Base-by-base conservation (phyloP, 2,113 vertebrate genomes). In the Pygoscelis antarcticus region DNA sequence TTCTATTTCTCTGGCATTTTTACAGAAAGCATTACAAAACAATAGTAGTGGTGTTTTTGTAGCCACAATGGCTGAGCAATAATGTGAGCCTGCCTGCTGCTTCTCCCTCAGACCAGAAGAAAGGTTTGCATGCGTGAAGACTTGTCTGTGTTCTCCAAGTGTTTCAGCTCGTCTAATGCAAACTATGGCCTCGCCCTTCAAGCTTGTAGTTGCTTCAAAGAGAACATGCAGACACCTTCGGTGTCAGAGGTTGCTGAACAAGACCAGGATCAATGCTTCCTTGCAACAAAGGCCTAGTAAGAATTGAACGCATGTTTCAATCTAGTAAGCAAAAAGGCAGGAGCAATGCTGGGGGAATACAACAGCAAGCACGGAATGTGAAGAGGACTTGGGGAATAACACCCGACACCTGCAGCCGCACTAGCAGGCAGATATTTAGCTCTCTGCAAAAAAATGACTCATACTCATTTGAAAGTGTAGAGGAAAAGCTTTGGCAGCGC, bases 401-500 rank as follows among this genome's bases (percentile, higher is more conserved):
- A 83, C 18, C 40, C 11, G 20, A 65, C 88, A 91, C 70, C 83
- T 96, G 86, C 83, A 96, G 55, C 42, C 61, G 79, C 78, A 40
- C 78, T 34, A 58, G 51, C 60, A 74, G 64, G 32, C 51, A 82
- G 68, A 72, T 87, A 82, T 29, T 83, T 60, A 61, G 42, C 32
- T 61, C n/a, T 83, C 72, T 85, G 40, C 60, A 91, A 60, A 91
- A 60, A 91, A 92, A 71, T 85, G 23, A 92, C 83, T 89, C 65
- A 60, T 42, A 12, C 26, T 80, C 72, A 78, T 96, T 92, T 89
- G 61, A 52, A 86, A 83, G 65, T 36, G 70, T 34, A 78, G 69
- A 91, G 61, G 62, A 72, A 92, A 87, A 74, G 66, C 16, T 97
- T 89, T 93, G 93, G 88, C 87, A 93, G 76, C n/a, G 76, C 19